Evolutionary conservation across 2,113 vertebrate genomes (phyloP).

Genomic region (Dasyurus viverrinus): DNA sequence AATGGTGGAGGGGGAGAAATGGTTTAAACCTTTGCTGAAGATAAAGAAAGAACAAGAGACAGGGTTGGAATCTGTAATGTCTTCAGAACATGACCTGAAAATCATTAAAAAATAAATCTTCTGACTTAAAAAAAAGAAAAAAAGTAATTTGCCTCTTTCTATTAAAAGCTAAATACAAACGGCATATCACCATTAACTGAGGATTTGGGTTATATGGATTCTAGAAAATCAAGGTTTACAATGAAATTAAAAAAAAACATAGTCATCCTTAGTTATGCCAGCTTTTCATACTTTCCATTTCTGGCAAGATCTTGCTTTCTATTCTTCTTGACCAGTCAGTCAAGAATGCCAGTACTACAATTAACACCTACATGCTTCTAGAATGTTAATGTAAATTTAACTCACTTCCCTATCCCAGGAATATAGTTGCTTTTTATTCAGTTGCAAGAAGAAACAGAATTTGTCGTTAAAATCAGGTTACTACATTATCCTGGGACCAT

Average conservation of each 20-base stretch:
- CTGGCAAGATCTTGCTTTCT: background rate
- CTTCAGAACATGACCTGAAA: background rate
- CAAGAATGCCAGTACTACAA: background rate
- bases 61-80: background rate
- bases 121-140: background rate
- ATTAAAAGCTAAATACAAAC: slow-evolving; percentile 36
- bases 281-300: slow-evolving; percentile 5
- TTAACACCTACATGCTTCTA: background rate
- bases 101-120: background rate
- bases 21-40: background rate
- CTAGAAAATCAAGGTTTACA: background rate
- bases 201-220: slow-evolving; percentile 1
- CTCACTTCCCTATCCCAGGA: background rate
- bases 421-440: background rate
- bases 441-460: background rate
- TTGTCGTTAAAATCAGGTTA: background rate
- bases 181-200: slow-evolving; percentile 36
- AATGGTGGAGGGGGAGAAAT: background rate
- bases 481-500: background rate
- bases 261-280: background rate
- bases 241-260: slow-evolving; percentile 26
- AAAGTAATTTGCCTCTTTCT: background rate
- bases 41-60: background rate
- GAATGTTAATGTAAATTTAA: background rate
- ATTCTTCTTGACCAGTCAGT: background rate